Conservation (phyloP, 2,797 vertebrate species). For the Crocodylus rhombifer region DNA sequence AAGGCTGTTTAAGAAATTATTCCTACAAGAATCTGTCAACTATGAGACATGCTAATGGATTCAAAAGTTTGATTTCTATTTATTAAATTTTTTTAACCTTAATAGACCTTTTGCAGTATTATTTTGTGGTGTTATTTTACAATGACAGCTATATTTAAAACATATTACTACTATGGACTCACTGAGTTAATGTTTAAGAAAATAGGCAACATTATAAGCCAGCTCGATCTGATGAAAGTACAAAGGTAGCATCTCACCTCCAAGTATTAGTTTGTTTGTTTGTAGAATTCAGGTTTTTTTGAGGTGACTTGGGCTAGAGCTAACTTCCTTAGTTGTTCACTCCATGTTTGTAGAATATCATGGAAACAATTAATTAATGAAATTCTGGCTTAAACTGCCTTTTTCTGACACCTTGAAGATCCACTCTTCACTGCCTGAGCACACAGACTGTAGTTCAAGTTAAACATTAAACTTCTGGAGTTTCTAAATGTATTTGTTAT, state of each 20-base stretch:
- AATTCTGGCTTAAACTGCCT: background rate
- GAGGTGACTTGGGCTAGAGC: background rate
- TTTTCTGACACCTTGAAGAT: background rate
- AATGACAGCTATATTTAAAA: too few species aligned
- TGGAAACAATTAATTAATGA: background rate
- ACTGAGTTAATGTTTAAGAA: background rate
- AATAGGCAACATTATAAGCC: background rate
- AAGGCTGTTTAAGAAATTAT: background rate
- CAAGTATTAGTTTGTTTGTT: background rate
- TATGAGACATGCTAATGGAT: too few species aligned
- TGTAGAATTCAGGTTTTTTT: background rate
- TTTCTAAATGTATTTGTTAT: background rate
- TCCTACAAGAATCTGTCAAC: background rate
- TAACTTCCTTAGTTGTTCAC: background rate
- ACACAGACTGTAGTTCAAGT: background rate
- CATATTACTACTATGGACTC: background rate
- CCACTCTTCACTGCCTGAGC: background rate
- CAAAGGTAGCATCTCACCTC: background rate
- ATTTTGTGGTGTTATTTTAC: too few species aligned
- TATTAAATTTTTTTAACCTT: background rate
- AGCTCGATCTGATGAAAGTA: background rate
- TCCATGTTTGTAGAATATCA: rapidly evolving
- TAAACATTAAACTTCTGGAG: conserved; percentile 32
- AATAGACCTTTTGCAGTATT: background rate
- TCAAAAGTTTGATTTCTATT: background rate